Evolutionary conservation across 1,140 invertebrate genomes (phyloP).

Genomic region (Cotesia vestalis): DNA sequence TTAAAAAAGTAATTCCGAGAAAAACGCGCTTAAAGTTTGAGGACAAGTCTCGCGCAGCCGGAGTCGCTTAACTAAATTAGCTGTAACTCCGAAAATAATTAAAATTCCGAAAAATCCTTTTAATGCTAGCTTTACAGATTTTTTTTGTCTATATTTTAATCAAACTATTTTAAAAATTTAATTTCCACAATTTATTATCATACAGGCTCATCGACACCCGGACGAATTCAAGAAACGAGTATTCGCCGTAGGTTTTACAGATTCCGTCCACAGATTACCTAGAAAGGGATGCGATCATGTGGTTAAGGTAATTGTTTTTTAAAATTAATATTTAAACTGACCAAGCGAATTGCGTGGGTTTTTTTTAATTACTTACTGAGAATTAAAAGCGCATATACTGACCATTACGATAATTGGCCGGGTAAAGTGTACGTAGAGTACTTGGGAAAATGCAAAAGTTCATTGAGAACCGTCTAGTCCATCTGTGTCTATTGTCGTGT

Average conservation of each 20-base stretch:
- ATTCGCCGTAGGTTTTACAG: slow-evolving; percentile 76
- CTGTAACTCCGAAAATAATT: too few species aligned
- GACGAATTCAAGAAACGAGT: slow-evolving; percentile 71
- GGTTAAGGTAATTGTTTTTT: slow-evolving; percentile 48
- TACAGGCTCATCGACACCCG: slow-evolving; percentile 53
- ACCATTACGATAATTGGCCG: slow-evolving; percentile 16
- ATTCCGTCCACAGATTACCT: slow-evolving; percentile 70
- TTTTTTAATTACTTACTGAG: too few species aligned
- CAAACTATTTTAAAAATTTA: slow-evolving; percentile 17
- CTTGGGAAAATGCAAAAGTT: neutral
- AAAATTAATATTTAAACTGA: neutral
- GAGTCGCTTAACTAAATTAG: too few species aligned
- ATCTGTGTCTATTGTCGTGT: slow-evolving; percentile 25
- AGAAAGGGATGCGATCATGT: slow-evolving; percentile 53
- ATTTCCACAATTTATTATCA: slow-evolving; percentile 40
- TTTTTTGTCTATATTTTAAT: slow-evolving; percentile 13
- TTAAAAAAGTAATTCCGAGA: too few species aligned
- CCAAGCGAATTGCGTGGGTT: neutral
- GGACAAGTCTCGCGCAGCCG: too few species aligned
- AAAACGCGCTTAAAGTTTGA: too few species aligned
- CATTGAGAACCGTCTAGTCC: slow-evolving; percentile 11
- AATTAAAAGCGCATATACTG: neutral
- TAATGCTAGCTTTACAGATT: too few species aligned
- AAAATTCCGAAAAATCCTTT: too few species aligned
- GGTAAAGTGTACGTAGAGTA: slow-evolving; percentile 14